These are phyloP conservation scores for Eupelmus urozonus DNA, from an alignment of 2,888 invertebrate species.

Conservation along the genomic window DNA sequence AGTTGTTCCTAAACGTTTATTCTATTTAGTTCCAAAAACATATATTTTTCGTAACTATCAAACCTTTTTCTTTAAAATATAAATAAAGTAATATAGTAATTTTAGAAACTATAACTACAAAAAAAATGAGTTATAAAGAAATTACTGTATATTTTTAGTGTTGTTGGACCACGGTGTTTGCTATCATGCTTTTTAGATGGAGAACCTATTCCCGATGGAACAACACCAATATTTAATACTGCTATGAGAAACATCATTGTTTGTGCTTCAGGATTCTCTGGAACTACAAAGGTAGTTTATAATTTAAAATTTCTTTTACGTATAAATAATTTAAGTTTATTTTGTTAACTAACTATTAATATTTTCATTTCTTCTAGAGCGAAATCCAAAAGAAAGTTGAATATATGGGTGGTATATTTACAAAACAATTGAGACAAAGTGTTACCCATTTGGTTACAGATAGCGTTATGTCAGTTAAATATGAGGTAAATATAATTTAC, in stretches of 20 bases:
- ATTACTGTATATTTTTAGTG: constrained; percentile 78
- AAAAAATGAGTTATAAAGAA: constrained; percentile 49
- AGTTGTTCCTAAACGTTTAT: background rate
- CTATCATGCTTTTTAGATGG: constrained; percentile 85
- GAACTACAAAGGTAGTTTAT: constrained; percentile 76
- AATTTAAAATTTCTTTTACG: constrained; percentile 18
- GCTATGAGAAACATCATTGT: constrained; percentile 88
- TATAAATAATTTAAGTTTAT: constrained; percentile 15
- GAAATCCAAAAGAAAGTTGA: constrained; percentile 82
- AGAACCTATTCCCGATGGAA: constrained; percentile 85
- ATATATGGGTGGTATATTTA: constrained; percentile 88
- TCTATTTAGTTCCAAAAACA: background rate
- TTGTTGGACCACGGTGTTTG: constrained; percentile 90
- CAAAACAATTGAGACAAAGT: constrained; percentile 81
- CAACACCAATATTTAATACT: constrained; percentile 87
- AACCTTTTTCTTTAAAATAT: too few relatives aligned
- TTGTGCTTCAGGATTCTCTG: constrained; percentile 81
- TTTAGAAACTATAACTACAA: too few relatives aligned
- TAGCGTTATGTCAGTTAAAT: constrained; percentile 87
- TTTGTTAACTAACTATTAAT: constrained; percentile 10
- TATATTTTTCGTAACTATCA: too few relatives aligned
- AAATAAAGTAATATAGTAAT: too few relatives aligned
- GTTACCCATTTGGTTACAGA: constrained; percentile 91
- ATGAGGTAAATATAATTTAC: constrained; percentile 81
- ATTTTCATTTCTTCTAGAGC: constrained; percentile 76